phyloP scores from a whole-genome alignment of 1,140 invertebrate species.

The Habropoda laboriosa region DNA sequence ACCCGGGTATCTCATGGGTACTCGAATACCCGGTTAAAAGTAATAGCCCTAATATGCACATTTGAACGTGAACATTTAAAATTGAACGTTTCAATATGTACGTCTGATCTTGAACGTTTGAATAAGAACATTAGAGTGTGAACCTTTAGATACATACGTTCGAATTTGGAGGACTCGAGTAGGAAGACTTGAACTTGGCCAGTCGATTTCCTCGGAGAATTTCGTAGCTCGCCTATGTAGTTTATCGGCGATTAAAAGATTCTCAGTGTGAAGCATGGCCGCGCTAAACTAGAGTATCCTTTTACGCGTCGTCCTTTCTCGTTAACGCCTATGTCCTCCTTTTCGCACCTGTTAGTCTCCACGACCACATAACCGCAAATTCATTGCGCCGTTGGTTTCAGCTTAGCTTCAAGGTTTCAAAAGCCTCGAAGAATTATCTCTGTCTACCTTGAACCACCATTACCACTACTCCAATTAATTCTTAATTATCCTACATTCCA shows the following conservation, averaged over 20 bases:
- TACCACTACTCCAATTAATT: no score
- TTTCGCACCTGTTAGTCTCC: background rate
- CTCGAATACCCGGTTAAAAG: no score
- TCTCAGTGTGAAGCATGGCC: background rate
- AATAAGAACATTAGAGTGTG: no score
- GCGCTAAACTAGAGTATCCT: conserved; percentile 19
- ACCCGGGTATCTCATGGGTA: no score
- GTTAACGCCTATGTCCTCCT: conserved; percentile 16
- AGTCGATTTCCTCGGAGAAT: background rate
- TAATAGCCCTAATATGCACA: no score
- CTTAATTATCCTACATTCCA: no score
- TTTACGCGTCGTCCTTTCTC: conserved; percentile 23
- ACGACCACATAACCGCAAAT: background rate
- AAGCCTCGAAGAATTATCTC: background rate
- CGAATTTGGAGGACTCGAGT: no score
- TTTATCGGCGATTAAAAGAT: background rate
- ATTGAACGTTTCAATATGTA: no score
- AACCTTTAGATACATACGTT: no score
- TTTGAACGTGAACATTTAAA: no score
- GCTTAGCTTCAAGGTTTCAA: background rate
- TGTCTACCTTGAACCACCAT: background rate
- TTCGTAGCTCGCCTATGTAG: no score
- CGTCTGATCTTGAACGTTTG: no score
- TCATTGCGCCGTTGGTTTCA: conserved; percentile 2
- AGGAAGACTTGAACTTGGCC: background rate